phyloP scores from a whole-genome alignment of 2,888 invertebrate species.

The Lathronympha strigana region DNA sequence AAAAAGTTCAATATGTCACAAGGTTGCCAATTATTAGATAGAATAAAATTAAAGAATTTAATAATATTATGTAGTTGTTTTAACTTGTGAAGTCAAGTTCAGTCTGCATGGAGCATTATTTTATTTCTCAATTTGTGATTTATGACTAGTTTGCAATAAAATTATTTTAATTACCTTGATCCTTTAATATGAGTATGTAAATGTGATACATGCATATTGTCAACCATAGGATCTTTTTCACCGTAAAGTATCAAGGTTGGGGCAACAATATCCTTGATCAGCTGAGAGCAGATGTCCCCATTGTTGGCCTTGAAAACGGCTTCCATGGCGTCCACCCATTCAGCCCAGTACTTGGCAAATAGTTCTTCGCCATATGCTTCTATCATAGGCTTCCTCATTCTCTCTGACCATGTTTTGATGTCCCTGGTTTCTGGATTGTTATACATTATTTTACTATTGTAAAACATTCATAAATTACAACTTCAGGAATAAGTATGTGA shows the following conservation, averaged over 20 bases:
- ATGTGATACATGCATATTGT: slow-evolving; percentile 89
- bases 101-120: no score
- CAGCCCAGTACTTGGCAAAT: slow-evolving; percentile 87
- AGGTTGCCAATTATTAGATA: no score
- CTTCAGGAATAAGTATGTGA: no score
- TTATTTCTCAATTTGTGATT: not conserved
- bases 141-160: not conserved
- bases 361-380: slow-evolving; percentile 89
- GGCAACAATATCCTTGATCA: slow-evolving; percentile 86
- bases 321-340: slow-evolving; percentile 88
- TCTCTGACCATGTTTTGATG: slow-evolving; percentile 90
- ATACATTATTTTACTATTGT: not conserved
- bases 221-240: slow-evolving; percentile 91
- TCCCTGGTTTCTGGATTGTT: slow-evolving; percentile 86
- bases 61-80: no score
- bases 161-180: slow-evolving; percentile 81
- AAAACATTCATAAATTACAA: not conserved
- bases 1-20: slow-evolving; percentile 48
- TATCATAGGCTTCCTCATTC: slow-evolving; percentile 89
- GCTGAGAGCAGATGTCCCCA: slow-evolving; percentile 89
- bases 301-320: slow-evolving; percentile 83
- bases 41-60: no score
- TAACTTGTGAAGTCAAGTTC: no score
- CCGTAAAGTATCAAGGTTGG: slow-evolving; percentile 94
- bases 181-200: slow-evolving; percentile 87